Evolutionary conservation across 64 coral and sea anemone species (phyloP).

Genomic region (Actinia tenebrosa): DNA sequence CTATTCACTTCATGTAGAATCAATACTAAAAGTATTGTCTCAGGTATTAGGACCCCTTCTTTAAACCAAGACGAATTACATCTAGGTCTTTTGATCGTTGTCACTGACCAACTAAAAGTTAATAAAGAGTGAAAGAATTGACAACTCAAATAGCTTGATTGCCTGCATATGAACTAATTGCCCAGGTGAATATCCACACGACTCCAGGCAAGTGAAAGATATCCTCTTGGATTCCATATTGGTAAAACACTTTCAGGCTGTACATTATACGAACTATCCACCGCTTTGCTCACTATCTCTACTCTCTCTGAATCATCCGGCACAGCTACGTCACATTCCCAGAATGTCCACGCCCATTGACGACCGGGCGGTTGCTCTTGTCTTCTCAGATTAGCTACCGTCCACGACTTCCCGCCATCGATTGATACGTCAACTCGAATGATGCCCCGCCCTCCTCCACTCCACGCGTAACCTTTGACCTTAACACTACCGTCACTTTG

Average conservation of each 20-base stretch:
- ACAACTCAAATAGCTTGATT: too few species aligned
- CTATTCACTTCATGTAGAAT: too few species aligned
- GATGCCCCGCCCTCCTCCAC: slow-evolving; percentile 50
- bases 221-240: slow-evolving; percentile 53
- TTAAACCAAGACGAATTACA: too few species aligned
- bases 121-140: too few species aligned
- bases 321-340: slow-evolving; percentile 37
- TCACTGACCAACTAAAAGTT: too few species aligned
- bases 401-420: slow-evolving; percentile 53
- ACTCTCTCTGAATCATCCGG: slow-evolving; percentile 17
- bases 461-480: slow-evolving; percentile 47
- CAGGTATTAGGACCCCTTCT: too few species aligned
- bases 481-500: neutral
- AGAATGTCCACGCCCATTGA: slow-evolving; percentile 63
- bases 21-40: too few species aligned
- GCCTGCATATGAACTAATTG: too few species aligned
- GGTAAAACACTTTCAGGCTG: slow-evolving; percentile 49
- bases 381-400: slow-evolving; percentile 26
- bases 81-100: too few species aligned
- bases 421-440: slow-evolving; percentile 45
- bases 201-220: slow-evolving; percentile 49
- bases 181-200: slow-evolving; percentile 13
- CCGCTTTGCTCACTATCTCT: slow-evolving; percentile 58
- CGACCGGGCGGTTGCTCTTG: slow-evolving; percentile 16
- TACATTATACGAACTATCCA: slow-evolving; percentile 57